phyloP scores from a whole-genome alignment of 2,113 vertebrate genomes.

The Meleagris gallopavo region DNA sequence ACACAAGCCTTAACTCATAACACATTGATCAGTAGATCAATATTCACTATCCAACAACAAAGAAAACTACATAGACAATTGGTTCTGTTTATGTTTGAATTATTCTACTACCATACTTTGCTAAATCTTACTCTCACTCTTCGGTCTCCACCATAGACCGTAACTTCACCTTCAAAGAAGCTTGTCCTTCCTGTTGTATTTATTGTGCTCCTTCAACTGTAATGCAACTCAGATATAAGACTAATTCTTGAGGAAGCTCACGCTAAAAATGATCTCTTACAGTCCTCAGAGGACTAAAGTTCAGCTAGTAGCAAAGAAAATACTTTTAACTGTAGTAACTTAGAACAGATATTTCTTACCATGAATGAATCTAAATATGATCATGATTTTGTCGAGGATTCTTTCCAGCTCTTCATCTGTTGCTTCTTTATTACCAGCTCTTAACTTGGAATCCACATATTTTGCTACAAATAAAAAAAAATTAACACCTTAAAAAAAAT shows the following conservation, averaged over 20 bases:
- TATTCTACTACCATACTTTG: background rate
- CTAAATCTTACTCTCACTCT: background rate
- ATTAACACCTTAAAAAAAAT: conserved; percentile 1
- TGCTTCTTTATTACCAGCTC: conserved; percentile 87
- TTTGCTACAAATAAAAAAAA: conserved; percentile 77
- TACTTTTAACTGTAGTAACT: background rate
- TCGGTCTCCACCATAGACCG: background rate
- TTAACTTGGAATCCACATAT: conserved; percentile 85
- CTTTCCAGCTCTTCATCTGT: conserved; percentile 87
- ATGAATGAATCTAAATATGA: conserved; percentile 87
- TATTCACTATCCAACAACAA: background rate
- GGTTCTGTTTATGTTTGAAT: background rate
- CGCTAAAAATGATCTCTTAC: background rate
- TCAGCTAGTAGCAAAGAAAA: background rate
- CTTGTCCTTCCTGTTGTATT: background rate
- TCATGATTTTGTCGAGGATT: conserved; percentile 88
- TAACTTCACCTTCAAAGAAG: background rate
- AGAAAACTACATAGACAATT: background rate
- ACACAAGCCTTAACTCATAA: background rate
- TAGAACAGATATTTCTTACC: conserved; percentile 68
- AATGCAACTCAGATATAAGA: background rate
- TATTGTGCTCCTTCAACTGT: background rate
- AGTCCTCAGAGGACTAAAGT: background rate
- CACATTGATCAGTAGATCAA: background rate
- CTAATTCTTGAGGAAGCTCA: background rate